Conservation (phyloP, 2,113 vertebrate species). For the Probosciger aterrimus region DNA sequence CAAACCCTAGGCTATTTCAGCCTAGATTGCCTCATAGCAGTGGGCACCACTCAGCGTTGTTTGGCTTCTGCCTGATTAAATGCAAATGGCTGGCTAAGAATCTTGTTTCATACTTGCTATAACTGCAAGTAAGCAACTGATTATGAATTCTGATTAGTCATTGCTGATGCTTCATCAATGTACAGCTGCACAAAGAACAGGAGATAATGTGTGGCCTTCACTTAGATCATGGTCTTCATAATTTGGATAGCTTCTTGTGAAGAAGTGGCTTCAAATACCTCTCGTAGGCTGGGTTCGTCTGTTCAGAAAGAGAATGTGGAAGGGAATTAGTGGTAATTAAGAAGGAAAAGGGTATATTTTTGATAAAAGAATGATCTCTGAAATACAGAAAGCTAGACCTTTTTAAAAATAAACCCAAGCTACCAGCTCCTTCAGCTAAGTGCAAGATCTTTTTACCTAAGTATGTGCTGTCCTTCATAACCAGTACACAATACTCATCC, state of each 20-base stretch:
- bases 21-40: neutral
- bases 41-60: neutral
- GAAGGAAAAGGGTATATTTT: neutral
- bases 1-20: neutral
- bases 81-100: neutral
- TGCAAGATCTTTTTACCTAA: neutral
- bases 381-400: neutral
- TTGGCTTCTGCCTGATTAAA: conserved; percentile 16
- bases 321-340: conserved; percentile 1
- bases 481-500: neutral
- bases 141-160: conserved; percentile 51
- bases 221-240: conserved; percentile 47
- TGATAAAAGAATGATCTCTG: neutral
- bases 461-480: neutral
- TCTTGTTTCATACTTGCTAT: neutral
- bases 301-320: conserved; percentile 39
- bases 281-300: conserved; percentile 74
- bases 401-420: neutral
- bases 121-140: neutral
- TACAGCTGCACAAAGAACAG: neutral
- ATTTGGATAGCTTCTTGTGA: conserved; percentile 62
- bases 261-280: conserved; percentile 76
- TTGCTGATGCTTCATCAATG: neutral
- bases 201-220: neutral
- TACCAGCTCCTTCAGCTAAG: neutral